A percentile compares a stretch with the other conserved stretches of the same genome.
Conservation (phyloP, 2,113 vertebrate genomes). For the Vicugna pacos region DNA sequence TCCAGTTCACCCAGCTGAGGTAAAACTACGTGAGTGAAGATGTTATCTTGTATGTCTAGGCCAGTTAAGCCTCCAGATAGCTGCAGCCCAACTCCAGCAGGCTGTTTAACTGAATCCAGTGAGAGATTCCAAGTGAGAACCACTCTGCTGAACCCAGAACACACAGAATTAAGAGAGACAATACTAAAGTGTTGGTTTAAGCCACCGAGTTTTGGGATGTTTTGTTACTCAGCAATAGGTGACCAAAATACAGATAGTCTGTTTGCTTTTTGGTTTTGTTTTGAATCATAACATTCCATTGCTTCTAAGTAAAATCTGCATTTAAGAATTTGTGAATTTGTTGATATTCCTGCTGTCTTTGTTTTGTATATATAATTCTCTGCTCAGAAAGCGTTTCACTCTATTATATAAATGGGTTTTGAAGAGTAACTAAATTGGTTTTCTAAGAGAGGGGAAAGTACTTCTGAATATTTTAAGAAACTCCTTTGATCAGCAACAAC, state of each 20-base stretch:
- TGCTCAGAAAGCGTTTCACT: constrained; percentile 28
- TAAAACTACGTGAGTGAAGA: not conserved
- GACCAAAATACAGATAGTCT: not conserved
- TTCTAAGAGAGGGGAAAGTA: not conserved
- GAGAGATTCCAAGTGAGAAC: not conserved
- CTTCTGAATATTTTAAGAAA: constrained; percentile 44
- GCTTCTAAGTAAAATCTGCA: constrained; percentile 23
- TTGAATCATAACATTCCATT: not conserved
- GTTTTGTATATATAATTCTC: not conserved
- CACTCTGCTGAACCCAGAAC: not conserved
- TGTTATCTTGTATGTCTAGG: not conserved
- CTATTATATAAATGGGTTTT: not conserved
- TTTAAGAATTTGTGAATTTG: constrained; percentile 22
- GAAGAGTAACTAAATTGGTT: not conserved
- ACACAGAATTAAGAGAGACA: not conserved
- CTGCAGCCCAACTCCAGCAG: not conserved
- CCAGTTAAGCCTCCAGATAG: not conserved
- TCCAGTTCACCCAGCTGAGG: not conserved
- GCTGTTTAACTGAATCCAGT: not conserved
- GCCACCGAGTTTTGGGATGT: not conserved
- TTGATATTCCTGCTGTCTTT: not conserved
- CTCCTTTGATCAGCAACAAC: constrained; percentile 38
- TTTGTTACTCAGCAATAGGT: not conserved
- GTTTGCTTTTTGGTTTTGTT: constrained; percentile 6
- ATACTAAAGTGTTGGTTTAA: not conserved